phyloP scores from a whole-genome alignment of 2,113 vertebrate species.

The Smithornis capensis region DNA sequence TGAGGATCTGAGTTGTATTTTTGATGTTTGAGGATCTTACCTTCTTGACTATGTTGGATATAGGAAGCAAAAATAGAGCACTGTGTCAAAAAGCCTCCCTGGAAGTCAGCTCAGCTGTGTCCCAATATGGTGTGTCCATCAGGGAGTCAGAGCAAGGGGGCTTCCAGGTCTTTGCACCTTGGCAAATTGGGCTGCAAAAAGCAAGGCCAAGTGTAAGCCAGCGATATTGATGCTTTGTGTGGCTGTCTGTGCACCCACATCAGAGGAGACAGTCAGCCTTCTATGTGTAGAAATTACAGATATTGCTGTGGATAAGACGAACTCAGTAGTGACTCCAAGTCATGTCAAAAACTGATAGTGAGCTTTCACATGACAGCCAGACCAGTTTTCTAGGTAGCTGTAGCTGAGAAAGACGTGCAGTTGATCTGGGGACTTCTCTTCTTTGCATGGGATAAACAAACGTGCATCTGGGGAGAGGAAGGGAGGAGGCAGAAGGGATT shows the following conservation, averaged over 20 bases:
- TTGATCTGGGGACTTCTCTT: neutral
- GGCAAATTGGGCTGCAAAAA: neutral
- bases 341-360: neutral
- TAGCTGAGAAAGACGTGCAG: neutral
- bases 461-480: accelerated
- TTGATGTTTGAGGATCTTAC: neutral
- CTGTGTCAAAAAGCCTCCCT: accelerated
- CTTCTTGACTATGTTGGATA: neutral
- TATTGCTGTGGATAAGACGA: neutral
- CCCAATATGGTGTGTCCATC: neutral
- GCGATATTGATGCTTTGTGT: neutral
- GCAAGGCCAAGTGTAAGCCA: neutral
- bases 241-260: neutral
- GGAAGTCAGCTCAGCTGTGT: neutral
- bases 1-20: neutral
- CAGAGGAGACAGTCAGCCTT: neutral
- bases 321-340: neutral
- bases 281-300: neutral
- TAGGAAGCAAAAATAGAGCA: neutral
- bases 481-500: neutral
- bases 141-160: neutral
- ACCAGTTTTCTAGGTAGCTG: neutral
- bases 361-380: neutral
- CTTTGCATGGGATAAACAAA: neutral
- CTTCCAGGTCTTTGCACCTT: neutral